phyloP scores from a whole-genome alignment of 2,113 vertebrate species.

The rabbit (Oryctolagus cuniculus) region DNA sequence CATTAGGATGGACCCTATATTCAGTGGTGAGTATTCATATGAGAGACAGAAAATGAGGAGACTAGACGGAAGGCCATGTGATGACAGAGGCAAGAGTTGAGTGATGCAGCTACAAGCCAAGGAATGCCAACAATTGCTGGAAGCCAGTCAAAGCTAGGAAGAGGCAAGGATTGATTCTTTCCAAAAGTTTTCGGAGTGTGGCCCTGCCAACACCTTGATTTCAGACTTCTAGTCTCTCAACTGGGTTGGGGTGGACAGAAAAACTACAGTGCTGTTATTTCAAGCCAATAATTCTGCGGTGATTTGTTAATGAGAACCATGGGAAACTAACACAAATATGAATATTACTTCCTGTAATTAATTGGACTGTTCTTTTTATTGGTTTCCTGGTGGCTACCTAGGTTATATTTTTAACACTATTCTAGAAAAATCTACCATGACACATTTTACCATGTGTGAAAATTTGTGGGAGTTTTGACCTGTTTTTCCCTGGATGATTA shows the following conservation, averaged over 20 bases:
- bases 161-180: not conserved
- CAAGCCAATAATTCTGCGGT: not conserved
- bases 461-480: constrained; percentile 26
- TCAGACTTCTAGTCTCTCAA: not conserved
- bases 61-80: not conserved
- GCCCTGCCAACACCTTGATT: not conserved
- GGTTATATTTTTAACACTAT: constrained; percentile 22
- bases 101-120: not conserved
- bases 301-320: not conserved
- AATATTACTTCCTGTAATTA: not conserved
- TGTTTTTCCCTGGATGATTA: constrained; percentile 16
- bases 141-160: not conserved
- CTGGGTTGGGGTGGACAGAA: not conserved
- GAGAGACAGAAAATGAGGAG: not conserved
- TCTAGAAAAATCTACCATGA: constrained; percentile 59
- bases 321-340: not conserved
- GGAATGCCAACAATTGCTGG: not conserved
- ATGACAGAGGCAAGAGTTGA: not conserved
- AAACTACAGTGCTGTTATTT: not conserved
- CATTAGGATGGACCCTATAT: not conserved
- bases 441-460: constrained; percentile 38
- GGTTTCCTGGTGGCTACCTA: not conserved
- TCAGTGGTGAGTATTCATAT: not conserved
- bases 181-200: not conserved
- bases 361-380: not conserved